Conservation (phyloP, 2,113 vertebrate genomes). For the Thamnaconus septentrionalis region DNA sequence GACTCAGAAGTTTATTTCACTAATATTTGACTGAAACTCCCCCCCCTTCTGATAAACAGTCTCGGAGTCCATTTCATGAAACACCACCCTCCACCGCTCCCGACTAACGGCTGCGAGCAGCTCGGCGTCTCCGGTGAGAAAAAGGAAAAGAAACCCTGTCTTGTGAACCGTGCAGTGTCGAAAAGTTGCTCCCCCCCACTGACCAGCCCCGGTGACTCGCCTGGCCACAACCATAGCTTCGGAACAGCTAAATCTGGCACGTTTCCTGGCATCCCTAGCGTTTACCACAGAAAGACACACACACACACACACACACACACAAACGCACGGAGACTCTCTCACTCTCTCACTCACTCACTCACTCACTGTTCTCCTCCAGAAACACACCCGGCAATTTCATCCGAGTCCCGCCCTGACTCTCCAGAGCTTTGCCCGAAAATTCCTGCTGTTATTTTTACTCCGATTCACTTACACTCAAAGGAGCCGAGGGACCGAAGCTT, state of each 20-base stretch:
- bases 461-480: too few species aligned
- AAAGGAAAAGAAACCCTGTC: too few species aligned
- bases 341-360: conserved; percentile 33
- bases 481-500: too few species aligned
- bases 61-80: conserved; percentile 38
- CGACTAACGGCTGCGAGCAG: conserved; percentile 35
- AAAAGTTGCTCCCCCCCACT: conserved; percentile 6
- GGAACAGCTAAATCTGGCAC: conserved; percentile 63
- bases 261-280: conserved; percentile 15
- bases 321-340: conserved; percentile 10
- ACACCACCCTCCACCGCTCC: conserved; percentile 24
- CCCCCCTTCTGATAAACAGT: too few species aligned
- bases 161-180: too few species aligned
- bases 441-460: conserved; percentile 74
- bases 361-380: conserved; percentile 39
- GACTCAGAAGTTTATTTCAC: conserved; percentile 7
- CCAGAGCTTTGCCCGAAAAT: conserved; percentile 55
- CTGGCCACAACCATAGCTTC: conserved; percentile 61
- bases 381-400: conserved; percentile 75
- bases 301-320: conserved; percentile 8
- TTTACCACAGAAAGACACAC: conserved; percentile 43
- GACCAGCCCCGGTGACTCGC: conserved; percentile 37
- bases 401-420: conserved; percentile 71
- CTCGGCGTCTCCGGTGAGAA: neutral
- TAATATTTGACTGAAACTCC: conserved; percentile 4